These are phyloP conservation scores for Leptopterna dolabrata DNA, from an alignment of 2,888 invertebrate species.

Conservation along the genomic window DNA sequence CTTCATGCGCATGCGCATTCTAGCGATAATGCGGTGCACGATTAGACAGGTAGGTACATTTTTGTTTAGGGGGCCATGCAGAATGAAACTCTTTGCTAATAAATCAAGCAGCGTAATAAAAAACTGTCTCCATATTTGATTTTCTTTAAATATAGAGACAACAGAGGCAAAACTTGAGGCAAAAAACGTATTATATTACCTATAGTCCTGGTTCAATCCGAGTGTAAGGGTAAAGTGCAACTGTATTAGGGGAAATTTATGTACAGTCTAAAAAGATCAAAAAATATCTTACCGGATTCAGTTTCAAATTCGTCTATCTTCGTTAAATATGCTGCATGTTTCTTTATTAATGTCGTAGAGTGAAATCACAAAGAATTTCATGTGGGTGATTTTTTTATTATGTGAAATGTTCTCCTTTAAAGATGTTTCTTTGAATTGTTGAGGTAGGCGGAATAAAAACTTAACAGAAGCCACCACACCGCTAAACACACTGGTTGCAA, in stretches of 20 bases:
- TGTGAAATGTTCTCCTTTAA: constrained; percentile 16
- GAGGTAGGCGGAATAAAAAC: constrained; percentile 27
- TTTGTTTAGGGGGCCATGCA: constrained; percentile 21
- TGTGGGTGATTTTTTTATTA: constrained; percentile 45
- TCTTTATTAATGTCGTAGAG: background rate
- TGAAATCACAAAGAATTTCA: constrained; percentile 59
- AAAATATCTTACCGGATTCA: constrained; percentile 23
- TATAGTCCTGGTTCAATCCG: constrained; percentile 34
- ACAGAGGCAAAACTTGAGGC: background rate
- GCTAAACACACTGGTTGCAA: constrained; percentile 57
- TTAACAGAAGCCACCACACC: constrained; percentile 45
- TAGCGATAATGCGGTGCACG: background rate
- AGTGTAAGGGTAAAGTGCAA: background rate
- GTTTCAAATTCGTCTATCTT: background rate
- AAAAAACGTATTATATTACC: constrained; percentile 1
- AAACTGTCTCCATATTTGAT: background rate
- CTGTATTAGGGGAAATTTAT: background rate
- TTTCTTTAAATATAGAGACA: constrained; percentile 10
- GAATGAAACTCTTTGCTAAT: constrained; percentile 60
- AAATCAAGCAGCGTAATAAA: constrained; percentile 55
- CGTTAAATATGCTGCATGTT: background rate
- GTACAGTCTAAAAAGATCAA: background rate
- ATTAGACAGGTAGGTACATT: background rate
- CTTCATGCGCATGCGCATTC: constrained; percentile 21
- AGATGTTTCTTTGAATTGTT: background rate